Percentiles rank a stretch among this genome's conserved stretches.
Evolutionary conservation across 2,113 vertebrate genomes (phyloP).

Genomic region (Eolophus roseicapilla): DNA sequence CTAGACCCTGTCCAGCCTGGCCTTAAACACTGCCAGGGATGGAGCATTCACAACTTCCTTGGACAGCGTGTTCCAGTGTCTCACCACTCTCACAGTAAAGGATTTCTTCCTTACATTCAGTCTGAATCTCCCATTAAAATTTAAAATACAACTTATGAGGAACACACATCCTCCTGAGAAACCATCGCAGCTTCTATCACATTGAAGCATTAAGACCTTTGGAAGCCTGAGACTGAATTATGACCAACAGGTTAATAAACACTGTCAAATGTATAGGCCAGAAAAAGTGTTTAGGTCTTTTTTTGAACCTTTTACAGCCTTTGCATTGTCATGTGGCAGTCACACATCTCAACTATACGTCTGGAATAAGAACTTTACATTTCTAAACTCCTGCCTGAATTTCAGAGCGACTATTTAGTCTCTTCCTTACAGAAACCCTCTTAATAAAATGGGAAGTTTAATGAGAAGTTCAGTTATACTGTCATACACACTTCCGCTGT

Average conservation of each 20-base stretch:
- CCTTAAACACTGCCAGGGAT: neutral
- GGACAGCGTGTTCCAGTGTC: neutral
- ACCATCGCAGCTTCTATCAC: neutral
- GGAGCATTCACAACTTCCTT: neutral
- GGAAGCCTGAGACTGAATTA: neutral
- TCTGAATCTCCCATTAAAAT: neutral
- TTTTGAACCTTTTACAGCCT: neutral
- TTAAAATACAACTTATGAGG: neutral
- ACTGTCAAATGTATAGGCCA: neutral
- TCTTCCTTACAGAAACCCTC: neutral
- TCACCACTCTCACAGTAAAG: neutral
- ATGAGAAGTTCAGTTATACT: neutral
- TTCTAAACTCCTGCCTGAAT: neutral
- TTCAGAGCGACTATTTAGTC: neutral
- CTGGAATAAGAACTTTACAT: neutral
- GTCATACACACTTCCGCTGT: neutral
- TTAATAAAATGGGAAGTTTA: neutral
- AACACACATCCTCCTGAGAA: neutral
- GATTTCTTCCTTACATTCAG: neutral
- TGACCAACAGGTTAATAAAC: neutral
- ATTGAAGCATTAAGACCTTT: neutral
- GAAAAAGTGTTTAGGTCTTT: neutral
- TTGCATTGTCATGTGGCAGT: neutral
- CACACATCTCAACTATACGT: neutral
- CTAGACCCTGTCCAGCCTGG: neutral